Conservation (phyloP, 2,113 vertebrate species). For the Anhinga anhinga region DNA sequence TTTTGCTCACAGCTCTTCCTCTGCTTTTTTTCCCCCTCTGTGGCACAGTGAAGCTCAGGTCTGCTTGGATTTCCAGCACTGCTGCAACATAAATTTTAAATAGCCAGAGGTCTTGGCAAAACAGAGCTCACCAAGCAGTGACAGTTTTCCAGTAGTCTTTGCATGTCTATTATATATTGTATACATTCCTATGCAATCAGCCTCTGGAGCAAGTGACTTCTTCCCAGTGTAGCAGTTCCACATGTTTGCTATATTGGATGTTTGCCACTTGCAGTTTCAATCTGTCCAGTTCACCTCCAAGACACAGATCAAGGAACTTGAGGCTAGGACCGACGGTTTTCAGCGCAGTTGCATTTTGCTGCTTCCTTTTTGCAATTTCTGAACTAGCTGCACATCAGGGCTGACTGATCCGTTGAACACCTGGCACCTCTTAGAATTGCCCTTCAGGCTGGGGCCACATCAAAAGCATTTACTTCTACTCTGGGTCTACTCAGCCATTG, state of each 20-base stretch:
- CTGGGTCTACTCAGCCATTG: neutral
- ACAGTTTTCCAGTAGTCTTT: neutral
- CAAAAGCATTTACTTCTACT: neutral
- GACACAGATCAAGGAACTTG: neutral
- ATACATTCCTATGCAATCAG: neutral
- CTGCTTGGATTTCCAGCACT: neutral
- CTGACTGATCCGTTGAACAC: neutral
- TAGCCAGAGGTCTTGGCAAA: neutral
- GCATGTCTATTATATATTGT: neutral
- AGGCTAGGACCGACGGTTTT: neutral
- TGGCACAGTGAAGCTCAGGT: neutral
- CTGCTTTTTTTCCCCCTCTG: neutral
- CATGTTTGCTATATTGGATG: neutral
- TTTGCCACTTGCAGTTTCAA: neutral
- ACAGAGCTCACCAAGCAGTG: neutral
- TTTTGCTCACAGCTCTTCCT: neutral
- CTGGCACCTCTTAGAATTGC: neutral
- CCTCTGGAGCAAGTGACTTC: neutral
- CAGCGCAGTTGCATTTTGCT: neutral
- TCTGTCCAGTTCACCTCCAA: neutral
- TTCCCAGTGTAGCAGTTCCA: neutral
- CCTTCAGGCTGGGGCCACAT: neutral
- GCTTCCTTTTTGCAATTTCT: neutral
- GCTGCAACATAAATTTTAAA: neutral
- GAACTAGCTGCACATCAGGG: neutral